Evolutionary conservation across 2,888 invertebrate species (phyloP).

Genomic region (Macaria notata): DNA sequence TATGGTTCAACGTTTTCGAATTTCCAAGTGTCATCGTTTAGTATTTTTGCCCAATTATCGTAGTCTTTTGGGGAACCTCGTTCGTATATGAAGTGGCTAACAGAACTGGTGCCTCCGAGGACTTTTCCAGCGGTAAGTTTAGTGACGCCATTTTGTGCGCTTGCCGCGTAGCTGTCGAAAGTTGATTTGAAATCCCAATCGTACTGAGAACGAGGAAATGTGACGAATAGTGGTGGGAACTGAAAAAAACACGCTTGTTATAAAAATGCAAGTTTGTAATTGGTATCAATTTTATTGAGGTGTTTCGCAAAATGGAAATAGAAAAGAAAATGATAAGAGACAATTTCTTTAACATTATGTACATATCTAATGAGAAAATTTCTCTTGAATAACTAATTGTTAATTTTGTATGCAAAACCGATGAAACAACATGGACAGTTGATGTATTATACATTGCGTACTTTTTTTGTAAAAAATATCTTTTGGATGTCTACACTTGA

Average conservation of each 20-base stretch:
- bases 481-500: no score
- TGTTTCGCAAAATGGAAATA: no score
- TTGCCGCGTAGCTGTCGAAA: constrained; percentile 35
- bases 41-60: constrained; percentile 39
- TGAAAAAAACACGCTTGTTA: constrained; percentile 27
- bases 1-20: constrained; percentile 43
- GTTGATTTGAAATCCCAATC: constrained; percentile 46
- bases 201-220: constrained; percentile 28
- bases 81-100: constrained; percentile 40
- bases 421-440: no score
- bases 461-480: no score
- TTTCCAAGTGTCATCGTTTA: constrained; percentile 40
- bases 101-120: constrained; percentile 49
- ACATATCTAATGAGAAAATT: no score
- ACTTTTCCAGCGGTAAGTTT: constrained; percentile 43
- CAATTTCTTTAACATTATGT: no score
- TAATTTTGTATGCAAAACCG: no score
- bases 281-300: no score
- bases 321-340: no score
- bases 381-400: no score
- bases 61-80: constrained; percentile 43
- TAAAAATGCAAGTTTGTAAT: no score
- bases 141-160: constrained; percentile 18
- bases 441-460: no score
- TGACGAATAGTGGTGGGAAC: constrained; percentile 37